Evolutionary conservation across 2,113 vertebrate species (phyloP).

Genomic region (pig (Sus scrofa)): DNA sequence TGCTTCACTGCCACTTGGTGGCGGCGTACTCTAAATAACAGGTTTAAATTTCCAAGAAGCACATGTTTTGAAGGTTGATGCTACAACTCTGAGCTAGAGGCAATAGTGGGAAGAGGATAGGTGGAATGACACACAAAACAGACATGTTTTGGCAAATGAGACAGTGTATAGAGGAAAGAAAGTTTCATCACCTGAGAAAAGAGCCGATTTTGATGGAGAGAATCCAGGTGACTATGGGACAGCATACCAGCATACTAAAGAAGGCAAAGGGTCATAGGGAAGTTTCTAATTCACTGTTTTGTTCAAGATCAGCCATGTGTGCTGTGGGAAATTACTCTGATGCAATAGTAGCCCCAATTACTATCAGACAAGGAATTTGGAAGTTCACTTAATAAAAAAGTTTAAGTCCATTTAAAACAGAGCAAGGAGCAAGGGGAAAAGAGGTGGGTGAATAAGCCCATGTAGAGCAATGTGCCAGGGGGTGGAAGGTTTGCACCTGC

Average conservation of each 20-base stretch:
- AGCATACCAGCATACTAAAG: background rate
- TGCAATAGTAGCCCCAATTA: background rate
- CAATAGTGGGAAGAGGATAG: background rate
- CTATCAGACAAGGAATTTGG: background rate
- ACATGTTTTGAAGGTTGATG: background rate
- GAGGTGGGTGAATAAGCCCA: background rate
- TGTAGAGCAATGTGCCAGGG: background rate
- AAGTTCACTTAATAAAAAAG: background rate
- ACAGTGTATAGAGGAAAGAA: background rate
- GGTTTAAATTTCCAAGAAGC: background rate
- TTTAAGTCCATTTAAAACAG: background rate
- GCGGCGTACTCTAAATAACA: background rate
- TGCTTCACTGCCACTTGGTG: background rate
- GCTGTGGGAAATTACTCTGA: background rate
- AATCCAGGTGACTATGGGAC: background rate
- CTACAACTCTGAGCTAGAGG: background rate
- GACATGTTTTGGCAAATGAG: background rate
- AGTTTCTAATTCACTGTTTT: background rate
- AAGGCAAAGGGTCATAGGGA: background rate
- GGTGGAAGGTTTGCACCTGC: background rate
- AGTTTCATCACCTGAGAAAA: background rate
- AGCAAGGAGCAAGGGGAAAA: background rate
- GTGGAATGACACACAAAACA: background rate
- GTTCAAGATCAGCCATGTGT: background rate
- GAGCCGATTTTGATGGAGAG: background rate